These are phyloP conservation scores for Drosophila prolongata DNA, from an alignment of 2,888 invertebrate genomes.

Conservation along the genomic window DNA sequence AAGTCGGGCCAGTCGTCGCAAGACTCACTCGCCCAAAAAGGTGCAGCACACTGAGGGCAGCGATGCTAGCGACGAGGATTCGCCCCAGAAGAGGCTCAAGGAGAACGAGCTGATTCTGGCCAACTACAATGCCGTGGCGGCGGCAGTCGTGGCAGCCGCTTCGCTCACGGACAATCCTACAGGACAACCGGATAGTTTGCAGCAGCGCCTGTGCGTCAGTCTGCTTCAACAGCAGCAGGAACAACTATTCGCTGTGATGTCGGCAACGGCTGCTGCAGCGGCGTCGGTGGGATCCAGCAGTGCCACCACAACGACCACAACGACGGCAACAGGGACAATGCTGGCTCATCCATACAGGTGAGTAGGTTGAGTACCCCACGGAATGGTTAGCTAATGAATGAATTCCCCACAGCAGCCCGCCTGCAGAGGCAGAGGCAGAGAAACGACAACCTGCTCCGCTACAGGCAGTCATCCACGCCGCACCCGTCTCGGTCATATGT, in stretches of 20 bases:
- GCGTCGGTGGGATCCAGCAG: conserved; percentile 25
- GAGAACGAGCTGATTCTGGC: conserved; percentile 71
- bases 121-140: conserved; percentile 68
- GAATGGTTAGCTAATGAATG: background rate
- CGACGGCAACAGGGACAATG: background rate
- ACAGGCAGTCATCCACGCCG: background rate
- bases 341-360: conserved; percentile 22
- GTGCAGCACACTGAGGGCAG: conserved; percentile 56
- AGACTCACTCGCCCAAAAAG: conserved; percentile 68
- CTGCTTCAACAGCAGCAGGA: conserved; percentile 57
- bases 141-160: conserved; percentile 61
- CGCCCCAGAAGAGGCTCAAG: conserved; percentile 52
- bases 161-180: conserved; percentile 7
- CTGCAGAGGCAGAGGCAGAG: conserved; percentile 7
- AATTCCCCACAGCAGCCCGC: conserved; percentile 3
- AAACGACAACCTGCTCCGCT: conserved; percentile 13
- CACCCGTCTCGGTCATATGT: conserved; percentile 42
- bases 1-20: conserved; percentile 65
- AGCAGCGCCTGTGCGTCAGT: conserved; percentile 52
- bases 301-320: conserved; percentile 13
- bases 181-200: conserved; percentile 32
- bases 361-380: background rate
- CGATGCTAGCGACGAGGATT: conserved; percentile 41
- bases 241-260: conserved; percentile 48
- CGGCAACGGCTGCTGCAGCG: conserved; percentile 34